These are phyloP conservation scores for Neostethus bicornis DNA, from an alignment of 2,797 vertebrate species.

Conservation along the genomic window DNA sequence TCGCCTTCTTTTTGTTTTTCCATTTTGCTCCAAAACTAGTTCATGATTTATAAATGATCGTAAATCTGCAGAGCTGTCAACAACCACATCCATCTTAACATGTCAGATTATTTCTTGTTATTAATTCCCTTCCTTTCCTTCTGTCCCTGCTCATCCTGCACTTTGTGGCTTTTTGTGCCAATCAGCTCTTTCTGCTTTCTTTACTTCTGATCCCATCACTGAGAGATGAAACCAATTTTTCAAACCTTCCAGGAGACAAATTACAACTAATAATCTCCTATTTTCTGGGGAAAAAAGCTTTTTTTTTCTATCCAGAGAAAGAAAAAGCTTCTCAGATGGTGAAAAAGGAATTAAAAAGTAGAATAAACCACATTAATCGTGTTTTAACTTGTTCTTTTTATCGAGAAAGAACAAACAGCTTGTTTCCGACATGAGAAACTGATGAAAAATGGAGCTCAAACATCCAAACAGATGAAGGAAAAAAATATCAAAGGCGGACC, in stretches of 20 bases:
- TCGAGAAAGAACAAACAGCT: conserved; percentile 18
- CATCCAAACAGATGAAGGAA: conserved; percentile 40
- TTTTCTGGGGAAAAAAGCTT: conserved; percentile 72
- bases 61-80: not conserved
- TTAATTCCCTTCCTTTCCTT: conserved; percentile 13
- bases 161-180: conserved; percentile 11
- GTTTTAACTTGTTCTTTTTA: conserved; percentile 53
- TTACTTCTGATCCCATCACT: conserved; percentile 34
- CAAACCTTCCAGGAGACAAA: conserved; percentile 63
- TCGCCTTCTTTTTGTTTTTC: too few species aligned
- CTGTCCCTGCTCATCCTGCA: conserved; percentile 12
- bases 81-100: not conserved
- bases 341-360: conserved; percentile 59
- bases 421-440: conserved; percentile 49
- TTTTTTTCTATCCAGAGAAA: conserved; percentile 53
- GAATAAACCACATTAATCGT: conserved; percentile 37
- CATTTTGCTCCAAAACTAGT: not conserved
- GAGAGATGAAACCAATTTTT: conserved; percentile 72
- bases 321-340: conserved; percentile 62
- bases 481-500: conserved; percentile 25
- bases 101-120: not conserved
- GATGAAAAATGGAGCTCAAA: conserved; percentile 43
- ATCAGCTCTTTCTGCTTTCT: conserved; percentile 16
- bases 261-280: conserved; percentile 76
- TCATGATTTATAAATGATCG: not conserved